These are phyloP conservation scores for Motacilla alba DNA, from an alignment of 2,113 vertebrate genomes.

Conservation along the genomic window DNA sequence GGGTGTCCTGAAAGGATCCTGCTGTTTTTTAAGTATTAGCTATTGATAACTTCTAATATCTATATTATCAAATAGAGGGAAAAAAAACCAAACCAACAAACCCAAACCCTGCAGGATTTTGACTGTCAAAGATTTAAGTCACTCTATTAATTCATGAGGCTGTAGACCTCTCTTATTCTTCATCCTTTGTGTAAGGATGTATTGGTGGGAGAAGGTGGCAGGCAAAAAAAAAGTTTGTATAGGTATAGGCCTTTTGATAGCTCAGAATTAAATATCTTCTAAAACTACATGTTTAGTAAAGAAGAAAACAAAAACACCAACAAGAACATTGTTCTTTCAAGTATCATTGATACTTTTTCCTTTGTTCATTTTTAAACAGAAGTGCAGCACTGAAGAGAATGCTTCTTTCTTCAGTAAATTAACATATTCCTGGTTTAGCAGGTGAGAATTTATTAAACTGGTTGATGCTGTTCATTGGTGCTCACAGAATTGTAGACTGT, in stretches of 20 bases:
- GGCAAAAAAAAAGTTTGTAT: not conserved
- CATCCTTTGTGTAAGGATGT: not conserved
- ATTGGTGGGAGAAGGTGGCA: not conserved
- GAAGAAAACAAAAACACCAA: not conserved
- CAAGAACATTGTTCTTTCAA: not conserved
- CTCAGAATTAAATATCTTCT: not conserved
- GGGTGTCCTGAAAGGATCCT: not conserved
- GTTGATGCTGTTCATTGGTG: not conserved
- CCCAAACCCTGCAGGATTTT: not conserved
- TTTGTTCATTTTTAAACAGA: conserved; percentile 36
- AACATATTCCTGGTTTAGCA: conserved; percentile 65
- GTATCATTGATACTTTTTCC: not conserved
- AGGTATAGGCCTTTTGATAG: not conserved
- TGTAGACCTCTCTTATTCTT: not conserved
- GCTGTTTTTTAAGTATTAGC: not conserved
- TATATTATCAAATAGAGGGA: not conserved
- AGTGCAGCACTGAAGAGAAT: conserved; percentile 38
- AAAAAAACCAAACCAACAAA: too few relatives aligned
- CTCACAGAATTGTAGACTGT: not conserved
- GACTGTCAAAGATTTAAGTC: not conserved
- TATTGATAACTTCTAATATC: not conserved
- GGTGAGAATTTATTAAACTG: conserved; percentile 4
- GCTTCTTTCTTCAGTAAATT: conserved; percentile 58
- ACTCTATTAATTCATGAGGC: not conserved
- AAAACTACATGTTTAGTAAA: not conserved